phyloP scores from a whole-genome alignment of 2,797 vertebrate species.

The Petrocephalus schoutedeni region DNA sequence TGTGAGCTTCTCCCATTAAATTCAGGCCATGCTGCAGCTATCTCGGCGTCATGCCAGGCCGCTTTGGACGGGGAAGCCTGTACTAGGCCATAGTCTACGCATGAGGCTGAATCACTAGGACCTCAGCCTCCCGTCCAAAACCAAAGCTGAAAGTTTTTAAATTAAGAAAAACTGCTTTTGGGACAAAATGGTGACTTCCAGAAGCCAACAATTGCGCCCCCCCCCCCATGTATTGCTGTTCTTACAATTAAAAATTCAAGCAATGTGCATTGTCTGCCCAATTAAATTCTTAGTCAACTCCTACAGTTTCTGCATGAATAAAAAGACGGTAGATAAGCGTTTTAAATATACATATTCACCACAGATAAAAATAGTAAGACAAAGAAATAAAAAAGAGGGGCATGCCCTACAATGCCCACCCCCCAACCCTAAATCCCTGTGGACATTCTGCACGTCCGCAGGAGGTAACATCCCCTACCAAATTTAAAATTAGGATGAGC shows the following conservation, averaged over 20 bases:
- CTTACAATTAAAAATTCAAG: background rate
- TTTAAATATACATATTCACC: background rate
- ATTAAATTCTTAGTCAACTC: background rate
- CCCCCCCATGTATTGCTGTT: background rate
- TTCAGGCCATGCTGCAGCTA: conserved; percentile 49
- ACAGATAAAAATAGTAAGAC: background rate
- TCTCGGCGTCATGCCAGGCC: background rate
- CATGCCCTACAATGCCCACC: background rate
- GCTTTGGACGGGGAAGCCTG: background rate
- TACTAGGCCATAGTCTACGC: conserved; percentile 6
- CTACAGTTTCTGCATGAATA: background rate
- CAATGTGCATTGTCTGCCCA: background rate
- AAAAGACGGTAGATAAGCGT: background rate
- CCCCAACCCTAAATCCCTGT: no score
- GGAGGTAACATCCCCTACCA: background rate
- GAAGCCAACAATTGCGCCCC: background rate
- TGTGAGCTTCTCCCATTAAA: conserved; percentile 52
- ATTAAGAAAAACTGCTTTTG: no score
- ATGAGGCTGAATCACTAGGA: background rate
- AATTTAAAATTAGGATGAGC: background rate
- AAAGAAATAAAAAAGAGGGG: background rate
- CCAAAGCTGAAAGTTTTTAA: background rate
- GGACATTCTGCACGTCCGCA: background rate
- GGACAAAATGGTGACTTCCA: background rate
- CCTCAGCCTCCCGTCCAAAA: background rate